Evolutionary conservation across 2,113 vertebrate species (phyloP), one percentile per base, ranked within the genome.

Genomic region (Damaliscus lunatus): DNA sequence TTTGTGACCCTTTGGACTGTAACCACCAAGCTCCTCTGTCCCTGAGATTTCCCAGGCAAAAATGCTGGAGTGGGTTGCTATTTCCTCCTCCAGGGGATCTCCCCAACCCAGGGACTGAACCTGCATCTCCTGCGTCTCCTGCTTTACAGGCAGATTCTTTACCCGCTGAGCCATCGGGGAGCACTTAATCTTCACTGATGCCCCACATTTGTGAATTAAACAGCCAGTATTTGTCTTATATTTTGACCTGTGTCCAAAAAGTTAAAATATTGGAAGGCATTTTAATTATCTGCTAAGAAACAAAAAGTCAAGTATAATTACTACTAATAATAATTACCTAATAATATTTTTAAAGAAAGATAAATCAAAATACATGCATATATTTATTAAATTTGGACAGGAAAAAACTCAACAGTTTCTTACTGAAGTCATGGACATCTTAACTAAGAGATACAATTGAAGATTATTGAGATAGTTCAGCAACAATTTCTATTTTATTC

Each of bases 271-370:
- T 90, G 31, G 59, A 91, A 97, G n/a, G 2, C 29, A 83, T 84
- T 96, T 57, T 84, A 91, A 80, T 55, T 83, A 74, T 64, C 52
- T 91, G 10, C 50, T 94, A 88, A 95, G 59, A 88, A 96, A 88
- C 29, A 52, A n/a, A 81, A 93, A 90, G 12, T 40, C 19, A 59
- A 64, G 2, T n/a, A 36, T 86, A 96, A 93, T 71, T 40, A 71
- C 67, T 40, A 71, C 1, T 71, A 23, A 12, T 71, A 71, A 71
- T 40, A 40, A 23, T 74, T 95, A 94, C 36, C 33, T 86, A 86
- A 33, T 67, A 87, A 53, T 48, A 59, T 40, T 33, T 59, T 43
- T 88, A 92, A 86, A 71, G 27, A 7, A 48, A 12, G 6, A 91
- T 71, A 86, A 88, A 59, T 96, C 50, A 85, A 64, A 95, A 82